Conservation (phyloP, 2,888 invertebrate genomes). For the Apamea monoglypha region DNA sequence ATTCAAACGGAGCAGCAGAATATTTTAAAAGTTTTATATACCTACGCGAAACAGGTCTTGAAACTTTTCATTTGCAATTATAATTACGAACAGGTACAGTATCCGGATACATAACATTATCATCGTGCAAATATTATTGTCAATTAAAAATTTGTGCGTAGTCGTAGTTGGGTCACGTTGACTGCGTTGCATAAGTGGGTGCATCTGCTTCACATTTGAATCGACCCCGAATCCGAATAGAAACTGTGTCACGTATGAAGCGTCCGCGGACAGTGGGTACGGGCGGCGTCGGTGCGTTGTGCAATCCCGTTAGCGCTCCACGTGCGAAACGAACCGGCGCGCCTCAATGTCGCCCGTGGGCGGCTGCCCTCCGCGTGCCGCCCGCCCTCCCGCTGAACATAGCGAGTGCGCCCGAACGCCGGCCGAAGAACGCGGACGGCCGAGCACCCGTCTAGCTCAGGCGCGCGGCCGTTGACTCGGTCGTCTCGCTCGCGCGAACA, state of each 20-base stretch:
- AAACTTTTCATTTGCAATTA: constrained; percentile 49
- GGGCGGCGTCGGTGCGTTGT: constrained; percentile 84
- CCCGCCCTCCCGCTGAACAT: constrained; percentile 81
- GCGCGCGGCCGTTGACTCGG: constrained; percentile 71
- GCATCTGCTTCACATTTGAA: constrained; percentile 90
- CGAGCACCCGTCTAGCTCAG: constrained; percentile 76
- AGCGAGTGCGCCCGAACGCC: constrained; percentile 80
- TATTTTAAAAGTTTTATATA: constrained; percentile 24
- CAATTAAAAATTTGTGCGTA: constrained; percentile 75
- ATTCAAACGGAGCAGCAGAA: not conserved
- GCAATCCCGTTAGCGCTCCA: constrained; percentile 89
- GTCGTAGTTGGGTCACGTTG: constrained; percentile 77
- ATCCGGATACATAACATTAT: constrained; percentile 15
- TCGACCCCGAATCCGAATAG: constrained; percentile 90
- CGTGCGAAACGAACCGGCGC: constrained; percentile 87
- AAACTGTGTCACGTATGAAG: constrained; percentile 89
- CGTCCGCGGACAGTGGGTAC: constrained; percentile 79
- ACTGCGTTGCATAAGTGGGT: constrained; percentile 88
- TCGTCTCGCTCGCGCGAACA: constrained; percentile 84
- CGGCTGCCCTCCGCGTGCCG: constrained; percentile 77
- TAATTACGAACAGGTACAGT: constrained; percentile 20
- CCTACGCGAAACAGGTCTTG: constrained; percentile 22
- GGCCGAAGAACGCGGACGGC: constrained; percentile 72
- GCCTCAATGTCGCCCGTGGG: constrained; percentile 89
- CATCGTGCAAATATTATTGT: constrained; percentile 51